phyloP scores from a whole-genome alignment of 2,888 invertebrate species.

The Leptopterna dolabrata region DNA sequence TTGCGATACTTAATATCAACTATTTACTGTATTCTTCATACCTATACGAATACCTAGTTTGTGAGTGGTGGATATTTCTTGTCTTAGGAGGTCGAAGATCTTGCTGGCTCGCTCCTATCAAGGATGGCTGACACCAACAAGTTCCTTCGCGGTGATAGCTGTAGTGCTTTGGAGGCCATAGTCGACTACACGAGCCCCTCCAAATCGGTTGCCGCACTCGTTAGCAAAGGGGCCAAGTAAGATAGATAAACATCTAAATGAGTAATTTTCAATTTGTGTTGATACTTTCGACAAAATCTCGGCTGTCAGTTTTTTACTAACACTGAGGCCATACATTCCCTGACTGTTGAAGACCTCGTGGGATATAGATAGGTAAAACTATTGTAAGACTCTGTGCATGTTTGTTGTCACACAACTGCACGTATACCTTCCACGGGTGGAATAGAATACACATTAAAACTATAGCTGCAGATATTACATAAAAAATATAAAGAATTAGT shows the following conservation, averaged over 20 bases:
- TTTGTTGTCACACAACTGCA: too few species aligned
- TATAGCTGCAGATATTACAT: too few species aligned
- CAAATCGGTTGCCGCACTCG: conserved; percentile 76
- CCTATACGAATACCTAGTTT: too few species aligned
- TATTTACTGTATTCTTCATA: too few species aligned
- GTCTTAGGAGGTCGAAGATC: conserved; percentile 84
- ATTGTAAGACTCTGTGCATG: too few species aligned
- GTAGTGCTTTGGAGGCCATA: conserved; percentile 83
- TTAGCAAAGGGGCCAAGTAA: conserved; percentile 75
- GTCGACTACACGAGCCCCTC: conserved; percentile 79
- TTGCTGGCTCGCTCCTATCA: conserved; percentile 82
- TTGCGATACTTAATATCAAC: too few species aligned
- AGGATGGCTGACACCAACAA: conserved; percentile 94
- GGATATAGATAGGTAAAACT: too few species aligned
- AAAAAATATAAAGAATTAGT: too few species aligned
- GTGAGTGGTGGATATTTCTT: too few species aligned
- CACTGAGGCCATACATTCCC: not conserved
- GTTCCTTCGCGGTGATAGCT: conserved; percentile 91
- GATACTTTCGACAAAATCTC: not conserved
- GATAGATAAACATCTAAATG: conserved; percentile 31
- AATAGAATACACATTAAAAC: too few species aligned
- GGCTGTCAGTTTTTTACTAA: not conserved
- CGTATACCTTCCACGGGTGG: too few species aligned
- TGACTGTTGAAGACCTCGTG: too few species aligned
- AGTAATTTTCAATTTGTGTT: not conserved